Percentiles rank a stretch among this genome's conserved stretches.
These are phyloP conservation scores for Eleutherodactylus coqui DNA, from an alignment of 2,797 vertebrate genomes.

Conservation along the genomic window DNA sequence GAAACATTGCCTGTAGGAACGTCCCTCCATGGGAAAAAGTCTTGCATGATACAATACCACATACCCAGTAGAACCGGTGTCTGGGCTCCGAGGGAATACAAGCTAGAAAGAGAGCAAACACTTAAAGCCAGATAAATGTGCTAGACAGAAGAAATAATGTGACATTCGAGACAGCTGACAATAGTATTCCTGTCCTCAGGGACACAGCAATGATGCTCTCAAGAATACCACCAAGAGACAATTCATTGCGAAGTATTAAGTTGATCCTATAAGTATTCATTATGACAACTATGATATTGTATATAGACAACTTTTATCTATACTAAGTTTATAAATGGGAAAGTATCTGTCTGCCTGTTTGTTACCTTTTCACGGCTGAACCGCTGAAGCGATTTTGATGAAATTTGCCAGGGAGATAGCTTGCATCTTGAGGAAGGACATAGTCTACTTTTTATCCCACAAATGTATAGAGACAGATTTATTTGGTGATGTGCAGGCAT, in stretches of 20 bases:
- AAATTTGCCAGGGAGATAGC: no score
- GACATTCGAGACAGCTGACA: slow-evolving; percentile 5
- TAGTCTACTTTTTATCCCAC: no score
- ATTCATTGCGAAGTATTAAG: neutral
- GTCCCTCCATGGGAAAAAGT: slow-evolving; percentile 26
- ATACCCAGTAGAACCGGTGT: slow-evolving; percentile 47
- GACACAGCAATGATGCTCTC: slow-evolving; percentile 13
- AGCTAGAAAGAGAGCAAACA: slow-evolving; percentile 10
- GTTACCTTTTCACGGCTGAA: no score
- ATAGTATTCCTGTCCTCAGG: slow-evolving; percentile 1
- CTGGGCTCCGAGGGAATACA: slow-evolving; percentile 11
- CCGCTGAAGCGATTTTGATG: no score
- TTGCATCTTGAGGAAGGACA: no score
- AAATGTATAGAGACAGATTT: no score
- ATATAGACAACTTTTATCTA: neutral
- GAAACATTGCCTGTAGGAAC: slow-evolving; percentile 58
- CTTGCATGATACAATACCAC: slow-evolving; percentile 39
- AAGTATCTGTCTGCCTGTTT: no score
- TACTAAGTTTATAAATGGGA: no score
- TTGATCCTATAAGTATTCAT: neutral
- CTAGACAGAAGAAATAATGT: slow-evolving; percentile 35
- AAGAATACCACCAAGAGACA: neutral
- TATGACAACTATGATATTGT: neutral
- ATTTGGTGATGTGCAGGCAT: no score
- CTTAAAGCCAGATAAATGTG: slow-evolving; percentile 39